Conservation (phyloP, 1,140 invertebrate genomes). For the Drosophila bocqueti region DNA sequence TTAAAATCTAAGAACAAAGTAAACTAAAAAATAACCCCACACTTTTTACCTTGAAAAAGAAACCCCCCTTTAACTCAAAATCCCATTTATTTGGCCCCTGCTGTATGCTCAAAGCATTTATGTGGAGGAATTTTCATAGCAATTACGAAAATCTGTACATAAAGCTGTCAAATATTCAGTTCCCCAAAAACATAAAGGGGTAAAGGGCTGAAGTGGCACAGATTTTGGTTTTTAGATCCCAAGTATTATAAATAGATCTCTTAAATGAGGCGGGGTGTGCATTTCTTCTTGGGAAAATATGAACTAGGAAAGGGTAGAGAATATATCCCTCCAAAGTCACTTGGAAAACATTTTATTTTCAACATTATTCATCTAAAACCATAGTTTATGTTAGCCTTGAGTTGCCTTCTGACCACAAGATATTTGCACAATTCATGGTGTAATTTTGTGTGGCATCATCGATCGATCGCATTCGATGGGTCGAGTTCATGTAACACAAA, state of each 20-base stretch:
- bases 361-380: no score
- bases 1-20: not conserved
- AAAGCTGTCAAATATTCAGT: constrained; percentile 40
- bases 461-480: not conserved
- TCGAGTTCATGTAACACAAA: constrained; percentile 22
- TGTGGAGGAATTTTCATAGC: constrained; percentile 39
- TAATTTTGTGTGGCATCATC: not conserved
- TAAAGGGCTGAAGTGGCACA: constrained; percentile 17
- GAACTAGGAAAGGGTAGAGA: not conserved
- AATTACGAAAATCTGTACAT: constrained; percentile 49
- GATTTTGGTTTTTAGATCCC: constrained; percentile 11
- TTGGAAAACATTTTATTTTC: not conserved
- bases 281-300: not conserved
- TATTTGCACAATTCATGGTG: constrained; percentile 8
- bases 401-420: not conserved
- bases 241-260: constrained; percentile 31
- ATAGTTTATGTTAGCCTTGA: not conserved
- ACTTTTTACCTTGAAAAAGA: not conserved
- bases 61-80: not conserved
- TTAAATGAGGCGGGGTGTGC: constrained; percentile 3
- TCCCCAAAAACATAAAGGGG: constrained; percentile 5
- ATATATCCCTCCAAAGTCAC: constrained; percentile 16
- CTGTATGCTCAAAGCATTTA: not conserved
- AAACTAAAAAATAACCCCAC: not conserved
- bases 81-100: not conserved